Evolutionary conservation across 2,113 vertebrate genomes (phyloP).

Genomic region (Caretta caretta): DNA sequence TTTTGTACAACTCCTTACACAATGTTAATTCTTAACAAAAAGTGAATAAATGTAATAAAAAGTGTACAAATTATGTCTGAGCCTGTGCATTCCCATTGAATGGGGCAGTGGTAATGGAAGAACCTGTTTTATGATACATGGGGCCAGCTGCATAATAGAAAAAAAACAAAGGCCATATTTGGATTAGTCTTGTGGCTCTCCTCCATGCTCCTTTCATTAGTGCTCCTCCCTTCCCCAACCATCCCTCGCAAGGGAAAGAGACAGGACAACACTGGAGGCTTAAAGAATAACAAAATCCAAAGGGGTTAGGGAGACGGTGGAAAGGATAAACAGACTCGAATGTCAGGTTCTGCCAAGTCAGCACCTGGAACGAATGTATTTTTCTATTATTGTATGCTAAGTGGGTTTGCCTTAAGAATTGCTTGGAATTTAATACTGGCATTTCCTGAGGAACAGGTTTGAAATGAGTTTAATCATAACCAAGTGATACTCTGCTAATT

Average conservation of each 20-base stretch:
- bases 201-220: not conserved
- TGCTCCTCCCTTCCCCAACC: not conserved
- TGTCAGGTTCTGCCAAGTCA: conserved; percentile 27
- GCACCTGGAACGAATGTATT: conserved; percentile 45
- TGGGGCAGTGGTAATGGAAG: not conserved
- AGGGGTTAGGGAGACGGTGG: not conserved
- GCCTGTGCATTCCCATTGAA: not conserved
- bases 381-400: conserved; percentile 38
- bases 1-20: not conserved
- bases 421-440: conserved; percentile 7
- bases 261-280: not conserved
- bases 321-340: conserved; percentile 22
- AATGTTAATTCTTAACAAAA: not conserved
- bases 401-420: not conserved
- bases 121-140: not conserved
- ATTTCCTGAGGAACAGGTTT: conserved; percentile 64
- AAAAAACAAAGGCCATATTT: conserved; percentile 18
- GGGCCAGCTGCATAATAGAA: conserved; percentile 30
- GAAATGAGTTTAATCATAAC: conserved; percentile 25
- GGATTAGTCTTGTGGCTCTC: not conserved
- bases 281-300: conserved; percentile 1
- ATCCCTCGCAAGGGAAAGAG: not conserved
- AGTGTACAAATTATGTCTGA: not conserved
- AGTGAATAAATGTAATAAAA: not conserved
- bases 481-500: conserved; percentile 23